Evolutionary conservation across 1,140 invertebrate genomes (phyloP).

Genomic region (Sitobion miscanthi): DNA sequence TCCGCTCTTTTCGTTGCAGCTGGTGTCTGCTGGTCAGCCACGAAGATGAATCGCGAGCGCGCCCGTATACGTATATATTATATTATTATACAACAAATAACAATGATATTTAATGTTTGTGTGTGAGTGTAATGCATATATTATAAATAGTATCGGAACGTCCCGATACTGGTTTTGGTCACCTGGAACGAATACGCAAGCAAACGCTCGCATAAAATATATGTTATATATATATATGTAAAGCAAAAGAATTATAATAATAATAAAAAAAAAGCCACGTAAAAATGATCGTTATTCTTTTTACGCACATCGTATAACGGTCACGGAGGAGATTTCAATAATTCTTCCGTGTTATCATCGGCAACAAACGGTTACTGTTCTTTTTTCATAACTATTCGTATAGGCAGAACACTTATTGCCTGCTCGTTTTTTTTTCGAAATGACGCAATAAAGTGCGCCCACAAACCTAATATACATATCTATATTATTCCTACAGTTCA

Average conservation of each 20-base stretch:
- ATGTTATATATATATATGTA: neutral
- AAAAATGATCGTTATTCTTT: constrained; percentile 32
- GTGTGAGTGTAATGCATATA: neutral
- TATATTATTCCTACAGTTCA: neutral
- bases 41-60: constrained; percentile 10
- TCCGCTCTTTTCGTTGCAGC: neutral
- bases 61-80: neutral
- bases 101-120: neutral
- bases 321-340: neutral
- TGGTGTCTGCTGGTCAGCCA: neutral
- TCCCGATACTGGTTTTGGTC: constrained; percentile 39
- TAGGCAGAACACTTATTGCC: neutral
- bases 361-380: neutral
- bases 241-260: neutral
- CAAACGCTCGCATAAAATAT: neutral
- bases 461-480: neutral
- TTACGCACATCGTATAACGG: neutral
- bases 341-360: neutral
- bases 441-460: neutral
- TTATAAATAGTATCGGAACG: constrained; percentile 13
- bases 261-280: neutral
- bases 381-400: neutral
- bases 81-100: neutral
- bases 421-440: neutral
- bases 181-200: neutral